Evolutionary conservation across 2,113 vertebrate species (phyloP), one percentile per base, ranked within the genome.

Genomic region (Suricata suricatta): DNA sequence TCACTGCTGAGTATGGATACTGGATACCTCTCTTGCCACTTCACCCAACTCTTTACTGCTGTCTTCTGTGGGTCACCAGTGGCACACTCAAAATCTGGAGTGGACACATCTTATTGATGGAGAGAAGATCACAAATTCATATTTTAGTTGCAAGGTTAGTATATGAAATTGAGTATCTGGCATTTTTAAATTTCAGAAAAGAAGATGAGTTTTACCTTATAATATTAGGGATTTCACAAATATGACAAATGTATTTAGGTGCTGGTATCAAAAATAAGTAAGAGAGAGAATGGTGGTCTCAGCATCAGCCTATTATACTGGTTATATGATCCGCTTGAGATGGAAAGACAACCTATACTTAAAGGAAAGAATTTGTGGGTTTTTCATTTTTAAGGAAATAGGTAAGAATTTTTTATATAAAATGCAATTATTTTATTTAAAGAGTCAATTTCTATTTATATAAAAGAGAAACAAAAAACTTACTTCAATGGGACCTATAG

Each of bases 171-270:
- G 9, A 83, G 33, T 63, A 52, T 50, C 38, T 84, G 25, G 27
- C 35, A 88, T 87, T 93, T 94, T 63, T 50, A 21, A 38, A 33
- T 94, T 54, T 47, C 31, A 81, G 25, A 27, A 52, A 84, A 93
- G 11, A 44, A 57, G 44, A 79, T 87, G 19, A 33, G 60, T 93
- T 93, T 21, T 83, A 13, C 52, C 29, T 68, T 8, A 31, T 4
- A 25, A 79, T 16, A 2, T 57, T 68, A 88, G 35, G 6, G 1
- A 68, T 50, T 79, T 87, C 57, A 64, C 38, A 74, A 80, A 63
- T 57, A 88, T 5, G 17, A 79, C 23, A 50, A 77, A 71, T 3
- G 0, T 19, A 27, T 33, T 66, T 17, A 80, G 31, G 16, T 19
- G 5, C 2, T 87, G 10, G 2, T 54, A 3, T 35, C 60, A 76